These are phyloP conservation scores for Mimas tiliae DNA, from an alignment of 2,888 invertebrate genomes.

Conservation along the genomic window DNA sequence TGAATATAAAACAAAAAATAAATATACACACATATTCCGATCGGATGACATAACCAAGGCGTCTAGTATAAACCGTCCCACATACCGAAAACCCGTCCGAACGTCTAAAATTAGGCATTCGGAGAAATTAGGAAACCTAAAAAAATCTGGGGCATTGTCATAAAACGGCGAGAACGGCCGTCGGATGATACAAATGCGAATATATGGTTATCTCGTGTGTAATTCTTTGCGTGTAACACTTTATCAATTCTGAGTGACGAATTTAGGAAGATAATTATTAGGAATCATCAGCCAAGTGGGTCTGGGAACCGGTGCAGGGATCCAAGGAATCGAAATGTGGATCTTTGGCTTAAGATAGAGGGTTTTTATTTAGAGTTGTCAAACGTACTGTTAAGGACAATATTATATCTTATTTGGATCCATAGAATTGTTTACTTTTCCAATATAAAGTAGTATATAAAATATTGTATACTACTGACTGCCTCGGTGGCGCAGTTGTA, in stretches of 20 bases:
- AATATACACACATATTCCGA: neutral
- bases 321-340: too few relatives aligned
- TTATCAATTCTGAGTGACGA: constrained; percentile 5
- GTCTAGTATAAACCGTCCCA: constrained; percentile 35
- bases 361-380: too few relatives aligned
- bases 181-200: constrained; percentile 36
- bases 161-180: constrained; percentile 43
- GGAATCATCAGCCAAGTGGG: neutral
- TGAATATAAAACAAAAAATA: neutral
- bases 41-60: constrained; percentile 11
- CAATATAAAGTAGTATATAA: too few relatives aligned
- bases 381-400: too few relatives aligned
- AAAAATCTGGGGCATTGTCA: constrained; percentile 45
- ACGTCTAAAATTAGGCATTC: constrained; percentile 44
- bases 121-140: constrained; percentile 43
- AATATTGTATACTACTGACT: too few relatives aligned
- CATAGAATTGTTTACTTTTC: too few relatives aligned
- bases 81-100: constrained; percentile 36
- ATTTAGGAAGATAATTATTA: neutral
- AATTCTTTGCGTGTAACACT: neutral
- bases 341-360: too few relatives aligned
- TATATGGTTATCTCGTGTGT: constrained; percentile 33
- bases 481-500: too few relatives aligned
- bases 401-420: too few relatives aligned
- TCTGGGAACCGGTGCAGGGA: too few relatives aligned